These are phyloP conservation scores for Orcinus orca DNA, from an alignment of 2,113 vertebrate species.

Conservation along the genomic window DNA sequence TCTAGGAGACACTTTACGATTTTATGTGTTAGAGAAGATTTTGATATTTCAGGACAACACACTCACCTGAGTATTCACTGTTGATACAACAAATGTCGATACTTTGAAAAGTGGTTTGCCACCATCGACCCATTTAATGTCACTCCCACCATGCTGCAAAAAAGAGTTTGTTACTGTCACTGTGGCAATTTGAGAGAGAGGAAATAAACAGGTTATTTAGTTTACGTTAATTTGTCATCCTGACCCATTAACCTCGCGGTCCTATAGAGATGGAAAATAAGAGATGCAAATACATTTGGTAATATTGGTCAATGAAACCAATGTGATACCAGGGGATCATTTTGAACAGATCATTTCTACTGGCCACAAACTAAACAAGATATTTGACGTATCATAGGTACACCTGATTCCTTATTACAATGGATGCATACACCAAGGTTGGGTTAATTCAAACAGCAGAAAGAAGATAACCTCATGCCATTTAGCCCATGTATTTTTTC, in stretches of 20 bases:
- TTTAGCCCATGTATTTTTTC: background rate
- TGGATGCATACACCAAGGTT: fast-evolving
- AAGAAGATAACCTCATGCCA: background rate
- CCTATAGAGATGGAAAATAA: background rate
- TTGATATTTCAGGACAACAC: background rate
- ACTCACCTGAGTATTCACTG: conserved; percentile 96
- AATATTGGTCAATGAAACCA: background rate
- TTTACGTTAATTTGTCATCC: background rate
- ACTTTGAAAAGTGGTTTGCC: conserved; percentile 96
- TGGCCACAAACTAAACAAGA: background rate
- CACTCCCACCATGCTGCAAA: conserved; percentile 84
- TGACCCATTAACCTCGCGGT: background rate
- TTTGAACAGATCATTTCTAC: background rate
- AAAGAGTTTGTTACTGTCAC: background rate
- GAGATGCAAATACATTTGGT: background rate
- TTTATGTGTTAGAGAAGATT: background rate
- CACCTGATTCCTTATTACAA: background rate
- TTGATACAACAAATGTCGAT: conserved; percentile 92
- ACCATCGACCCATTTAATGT: conserved; percentile 96
- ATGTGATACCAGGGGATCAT: background rate
- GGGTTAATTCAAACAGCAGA: background rate
- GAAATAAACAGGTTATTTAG: background rate
- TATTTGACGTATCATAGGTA: background rate
- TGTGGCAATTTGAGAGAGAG: background rate
- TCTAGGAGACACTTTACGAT: background rate